These are phyloP conservation scores for Metopia argyrocephala DNA, from an alignment of 2,888 invertebrate species.

Conservation along the genomic window DNA sequence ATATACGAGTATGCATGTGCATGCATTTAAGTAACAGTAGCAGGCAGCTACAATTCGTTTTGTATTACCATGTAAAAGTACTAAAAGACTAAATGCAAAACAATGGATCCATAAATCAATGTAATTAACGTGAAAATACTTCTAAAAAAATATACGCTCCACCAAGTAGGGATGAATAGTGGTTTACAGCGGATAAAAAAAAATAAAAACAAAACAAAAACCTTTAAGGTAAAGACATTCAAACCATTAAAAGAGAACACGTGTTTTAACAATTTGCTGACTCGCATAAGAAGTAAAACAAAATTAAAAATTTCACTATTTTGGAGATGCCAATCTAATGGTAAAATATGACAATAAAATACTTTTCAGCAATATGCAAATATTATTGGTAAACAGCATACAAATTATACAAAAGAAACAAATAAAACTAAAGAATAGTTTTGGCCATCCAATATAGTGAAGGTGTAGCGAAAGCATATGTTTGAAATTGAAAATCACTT, in stretches of 20 bases:
- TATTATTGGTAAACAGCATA: not conserved
- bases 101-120: slow-evolving; percentile 96
- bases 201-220: not conserved
- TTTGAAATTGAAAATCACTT: too few relatives aligned
- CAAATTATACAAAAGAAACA: not conserved
- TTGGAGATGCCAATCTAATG: slow-evolving; percentile 16
- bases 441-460: not conserved
- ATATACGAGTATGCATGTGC: too few relatives aligned
- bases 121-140: slow-evolving; percentile 84
- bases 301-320: slow-evolving; percentile 30
- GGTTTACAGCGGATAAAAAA: not conserved
- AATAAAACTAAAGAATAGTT: not conserved
- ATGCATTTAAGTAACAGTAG: slow-evolving; percentile 14
- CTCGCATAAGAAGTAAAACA: slow-evolving; percentile 13
- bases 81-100: slow-evolving; percentile 80
- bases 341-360: slow-evolving; percentile 15
- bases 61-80: slow-evolving; percentile 58
- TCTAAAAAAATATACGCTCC: slow-evolving; percentile 24
- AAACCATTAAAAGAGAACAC: slow-evolving; percentile 60
- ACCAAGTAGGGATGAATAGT: slow-evolving; percentile 49
- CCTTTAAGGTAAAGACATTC: slow-evolving; percentile 33
- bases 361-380: slow-evolving; percentile 26
- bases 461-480: too few relatives aligned
- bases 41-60: slow-evolving; percentile 33
- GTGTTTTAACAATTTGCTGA: slow-evolving; percentile 59